Evolutionary conservation across 1,140 invertebrate species (phyloP).

Genomic region (Diorhabda carinulata): DNA sequence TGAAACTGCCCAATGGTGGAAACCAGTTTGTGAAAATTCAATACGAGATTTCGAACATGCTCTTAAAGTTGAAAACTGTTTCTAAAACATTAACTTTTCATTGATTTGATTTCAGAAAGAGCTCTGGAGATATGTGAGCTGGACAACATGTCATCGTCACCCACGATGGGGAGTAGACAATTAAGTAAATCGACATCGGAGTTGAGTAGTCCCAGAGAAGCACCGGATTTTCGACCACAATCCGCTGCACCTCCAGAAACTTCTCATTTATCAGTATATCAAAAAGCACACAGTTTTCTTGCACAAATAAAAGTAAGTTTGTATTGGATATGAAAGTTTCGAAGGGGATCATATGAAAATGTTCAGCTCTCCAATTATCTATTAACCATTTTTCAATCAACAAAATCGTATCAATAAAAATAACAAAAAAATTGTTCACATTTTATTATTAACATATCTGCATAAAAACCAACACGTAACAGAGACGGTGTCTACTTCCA

Average conservation of each 20-base stretch:
- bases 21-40: too few species aligned
- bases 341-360: too few species aligned
- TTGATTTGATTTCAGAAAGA: slow-evolving; percentile 38
- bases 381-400: too few species aligned
- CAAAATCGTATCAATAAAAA: too few species aligned
- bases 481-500: too few species aligned
- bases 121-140: slow-evolving; percentile 43
- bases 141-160: slow-evolving; percentile 30
- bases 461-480: too few species aligned
- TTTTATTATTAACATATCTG: too few species aligned
- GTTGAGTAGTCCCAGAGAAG: slow-evolving; percentile 47
- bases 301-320: slow-evolving; percentile 57
- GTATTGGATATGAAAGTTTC: not conserved
- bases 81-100: not conserved
- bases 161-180: slow-evolving; percentile 42
- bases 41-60: too few species aligned
- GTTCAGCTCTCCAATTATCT: too few species aligned
- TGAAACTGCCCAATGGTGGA: too few species aligned
- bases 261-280: slow-evolving; percentile 56
- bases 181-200: slow-evolving; percentile 57
- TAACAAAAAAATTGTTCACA: too few species aligned
- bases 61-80: too few species aligned
- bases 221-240: slow-evolving; percentile 48
- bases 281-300: slow-evolving; percentile 69
- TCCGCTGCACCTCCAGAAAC: slow-evolving; percentile 49